Evolutionary conservation across 2,888 invertebrate species (phyloP).

Genomic region (Acronicta psi): DNA sequence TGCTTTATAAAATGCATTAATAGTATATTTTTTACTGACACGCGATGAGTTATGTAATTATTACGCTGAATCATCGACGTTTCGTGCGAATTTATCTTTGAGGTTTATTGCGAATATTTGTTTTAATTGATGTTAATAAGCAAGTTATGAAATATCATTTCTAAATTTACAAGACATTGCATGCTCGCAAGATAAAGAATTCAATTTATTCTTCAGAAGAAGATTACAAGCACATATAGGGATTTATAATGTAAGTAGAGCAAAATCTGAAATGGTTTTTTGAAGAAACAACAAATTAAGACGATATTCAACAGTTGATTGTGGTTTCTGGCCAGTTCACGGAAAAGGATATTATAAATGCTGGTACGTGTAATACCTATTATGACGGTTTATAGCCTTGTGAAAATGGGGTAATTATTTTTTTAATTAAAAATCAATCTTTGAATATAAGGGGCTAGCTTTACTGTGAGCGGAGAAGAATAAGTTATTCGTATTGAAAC

Average conservation of each 20-base stretch:
- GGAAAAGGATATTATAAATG: conserved; percentile 43
- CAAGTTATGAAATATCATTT: no score
- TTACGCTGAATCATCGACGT: conserved; percentile 14
- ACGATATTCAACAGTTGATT: no score
- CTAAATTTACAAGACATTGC: background rate
- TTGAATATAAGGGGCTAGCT: conserved; percentile 5
- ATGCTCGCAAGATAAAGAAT: no score
- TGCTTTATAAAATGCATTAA: conserved; percentile 24
- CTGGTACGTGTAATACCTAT: conserved; percentile 40
- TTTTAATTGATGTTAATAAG: conserved; percentile 12
- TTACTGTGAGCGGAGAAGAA: conserved; percentile 2
- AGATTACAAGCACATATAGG: no score
- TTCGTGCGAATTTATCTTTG: conserved; percentile 7
- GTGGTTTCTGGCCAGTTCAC: conserved; percentile 51
- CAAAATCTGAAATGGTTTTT: no score
- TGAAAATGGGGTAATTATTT: conserved; percentile 56
- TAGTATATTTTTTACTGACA: conserved; percentile 19
- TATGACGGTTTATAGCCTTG: conserved; percentile 50
- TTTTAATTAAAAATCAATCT: conserved; percentile 32
- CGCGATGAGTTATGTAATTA: conserved; percentile 37
- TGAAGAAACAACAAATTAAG: no score
- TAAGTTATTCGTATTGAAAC: background rate
- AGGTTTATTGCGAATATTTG: conserved; percentile 13
- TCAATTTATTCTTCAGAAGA: no score
- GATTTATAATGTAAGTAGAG: no score